A percentile compares a stretch with the other conserved stretches of the same genome.
These are phyloP conservation scores for Oncorhynchus mykiss DNA, from an alignment of 2,113 vertebrate species.

Conservation along the genomic window DNA sequence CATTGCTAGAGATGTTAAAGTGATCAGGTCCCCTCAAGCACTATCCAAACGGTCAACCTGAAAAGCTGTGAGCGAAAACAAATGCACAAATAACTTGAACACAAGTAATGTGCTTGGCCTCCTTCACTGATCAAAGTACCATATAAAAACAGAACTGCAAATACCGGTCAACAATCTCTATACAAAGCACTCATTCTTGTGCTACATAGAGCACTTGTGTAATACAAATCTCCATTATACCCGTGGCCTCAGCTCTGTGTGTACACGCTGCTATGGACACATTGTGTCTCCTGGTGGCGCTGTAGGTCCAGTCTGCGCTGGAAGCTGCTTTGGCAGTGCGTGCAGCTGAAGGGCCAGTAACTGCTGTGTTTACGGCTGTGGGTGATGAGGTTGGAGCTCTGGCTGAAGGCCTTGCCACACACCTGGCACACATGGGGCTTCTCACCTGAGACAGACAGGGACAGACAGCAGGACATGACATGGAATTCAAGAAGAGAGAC, in stretches of 20 bases:
- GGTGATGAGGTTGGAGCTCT: constrained; percentile 80
- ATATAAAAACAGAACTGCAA: too few relatives aligned
- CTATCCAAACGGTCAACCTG: too few relatives aligned
- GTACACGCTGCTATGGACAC: constrained; percentile 24
- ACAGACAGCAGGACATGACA: not conserved
- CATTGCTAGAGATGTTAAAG: too few relatives aligned
- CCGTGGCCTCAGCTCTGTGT: constrained; percentile 5
- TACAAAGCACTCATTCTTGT: too few relatives aligned
- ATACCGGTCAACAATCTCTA: too few relatives aligned
- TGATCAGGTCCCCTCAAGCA: too few relatives aligned
- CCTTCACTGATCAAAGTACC: constrained; percentile 57
- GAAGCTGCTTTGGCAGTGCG: constrained; percentile 62
- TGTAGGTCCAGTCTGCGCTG: constrained; percentile 73
- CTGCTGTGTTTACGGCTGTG: constrained; percentile 78
- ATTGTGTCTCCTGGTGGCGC: constrained; percentile 71
- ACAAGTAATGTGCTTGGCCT: too few relatives aligned
- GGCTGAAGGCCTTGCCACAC: constrained; percentile 77
- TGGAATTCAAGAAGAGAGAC: not conserved
- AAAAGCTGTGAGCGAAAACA: too few relatives aligned
- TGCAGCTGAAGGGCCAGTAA: constrained; percentile 71
- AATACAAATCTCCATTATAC: not conserved
- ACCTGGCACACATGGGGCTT: constrained; percentile 80
- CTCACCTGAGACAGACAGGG: constrained; percentile 63
- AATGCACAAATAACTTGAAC: too few relatives aligned
- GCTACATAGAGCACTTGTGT: too few relatives aligned